Conservation (phyloP, 1,140 invertebrate species). For the Cherax quadricarinatus region DNA sequence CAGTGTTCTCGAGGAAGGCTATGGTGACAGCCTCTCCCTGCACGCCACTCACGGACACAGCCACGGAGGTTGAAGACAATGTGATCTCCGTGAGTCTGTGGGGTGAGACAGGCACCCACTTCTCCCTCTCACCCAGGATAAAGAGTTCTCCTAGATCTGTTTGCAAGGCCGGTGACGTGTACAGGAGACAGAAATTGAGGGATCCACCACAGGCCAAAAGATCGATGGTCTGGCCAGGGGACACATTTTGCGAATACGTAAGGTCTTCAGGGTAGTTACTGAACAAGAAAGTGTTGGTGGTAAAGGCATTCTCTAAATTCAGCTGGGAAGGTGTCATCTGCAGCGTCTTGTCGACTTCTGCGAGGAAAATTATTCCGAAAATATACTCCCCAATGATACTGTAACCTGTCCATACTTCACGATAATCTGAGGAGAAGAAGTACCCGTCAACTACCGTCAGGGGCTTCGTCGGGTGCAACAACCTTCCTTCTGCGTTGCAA, state of each 20-base stretch:
- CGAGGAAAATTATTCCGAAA: constrained; percentile 64
- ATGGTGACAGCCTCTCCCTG: constrained; percentile 7
- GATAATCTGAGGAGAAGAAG: constrained; percentile 41
- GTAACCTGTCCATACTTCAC: constrained; percentile 47
- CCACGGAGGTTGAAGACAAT: not conserved
- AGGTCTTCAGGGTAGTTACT: constrained; percentile 45
- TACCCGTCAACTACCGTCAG: constrained; percentile 57
- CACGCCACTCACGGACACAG: constrained; percentile 6
- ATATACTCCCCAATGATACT: not conserved
- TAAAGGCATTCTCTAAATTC: constrained; percentile 40
- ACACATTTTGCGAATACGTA: not conserved
- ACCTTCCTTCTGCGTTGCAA: constrained; percentile 55
- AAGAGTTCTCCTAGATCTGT: constrained; percentile 29
- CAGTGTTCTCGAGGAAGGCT: not conserved
- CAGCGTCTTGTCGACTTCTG: constrained; percentile 30
- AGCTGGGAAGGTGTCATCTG: constrained; percentile 2
- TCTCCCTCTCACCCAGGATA: constrained; percentile 46
- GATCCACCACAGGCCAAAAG: constrained; percentile 24
- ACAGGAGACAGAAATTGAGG: constrained; percentile 53
- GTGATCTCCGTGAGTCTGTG: not conserved
- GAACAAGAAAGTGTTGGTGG: constrained; percentile 18
- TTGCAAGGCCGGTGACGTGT: constrained; percentile 35
- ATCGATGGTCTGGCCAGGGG: constrained; percentile 1
- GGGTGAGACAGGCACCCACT: constrained; percentile 35
- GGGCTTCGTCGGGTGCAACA: constrained; percentile 64